Percentiles rank a stretch among this genome's conserved stretches.
phyloP scores from a whole-genome alignment of 2,888 invertebrate species.

The Sisyra nigra region DNA sequence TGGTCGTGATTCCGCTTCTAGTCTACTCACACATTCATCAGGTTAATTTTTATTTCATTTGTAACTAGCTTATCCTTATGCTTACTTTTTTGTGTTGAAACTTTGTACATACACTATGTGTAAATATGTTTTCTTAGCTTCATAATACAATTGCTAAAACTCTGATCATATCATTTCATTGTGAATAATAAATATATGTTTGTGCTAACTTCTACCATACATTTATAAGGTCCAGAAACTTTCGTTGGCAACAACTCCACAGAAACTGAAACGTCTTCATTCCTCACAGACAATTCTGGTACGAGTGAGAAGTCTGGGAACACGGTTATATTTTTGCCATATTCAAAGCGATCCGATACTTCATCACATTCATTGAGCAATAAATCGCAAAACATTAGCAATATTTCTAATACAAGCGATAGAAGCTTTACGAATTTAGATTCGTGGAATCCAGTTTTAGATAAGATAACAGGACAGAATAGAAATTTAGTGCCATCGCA shows the following conservation, averaged over 20 bases:
- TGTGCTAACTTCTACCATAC: not conserved
- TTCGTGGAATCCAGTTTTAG: conserved; percentile 78
- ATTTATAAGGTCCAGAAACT: conserved; percentile 18
- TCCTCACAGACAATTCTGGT: conserved; percentile 28
- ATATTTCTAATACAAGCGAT: conserved; percentile 19
- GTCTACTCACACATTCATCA: conserved; percentile 26
- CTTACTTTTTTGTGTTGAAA: not conserved
- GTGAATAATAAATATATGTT: not conserved
- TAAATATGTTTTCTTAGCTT: not conserved
- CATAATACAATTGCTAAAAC: not conserved
- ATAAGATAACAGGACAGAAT: conserved; percentile 60
- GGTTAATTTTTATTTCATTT: conserved; percentile 15
- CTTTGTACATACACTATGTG: not conserved
- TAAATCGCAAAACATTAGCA: conserved; percentile 16
- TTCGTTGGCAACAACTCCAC: conserved; percentile 17
- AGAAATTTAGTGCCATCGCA: conserved; percentile 29
- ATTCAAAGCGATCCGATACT: conserved; percentile 14
- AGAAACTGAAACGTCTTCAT: conserved; percentile 22
- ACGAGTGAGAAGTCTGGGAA: conserved; percentile 32
- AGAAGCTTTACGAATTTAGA: conserved; percentile 42
- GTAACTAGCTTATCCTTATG: not conserved
- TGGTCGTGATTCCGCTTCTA: conserved; percentile 26
- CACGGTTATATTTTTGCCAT: conserved; percentile 33
- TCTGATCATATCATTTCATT: not conserved
- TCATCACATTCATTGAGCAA: conserved; percentile 2